phyloP scores from a whole-genome alignment of 1,140 invertebrate genomes.

The Nixonia krombeini region DNA sequence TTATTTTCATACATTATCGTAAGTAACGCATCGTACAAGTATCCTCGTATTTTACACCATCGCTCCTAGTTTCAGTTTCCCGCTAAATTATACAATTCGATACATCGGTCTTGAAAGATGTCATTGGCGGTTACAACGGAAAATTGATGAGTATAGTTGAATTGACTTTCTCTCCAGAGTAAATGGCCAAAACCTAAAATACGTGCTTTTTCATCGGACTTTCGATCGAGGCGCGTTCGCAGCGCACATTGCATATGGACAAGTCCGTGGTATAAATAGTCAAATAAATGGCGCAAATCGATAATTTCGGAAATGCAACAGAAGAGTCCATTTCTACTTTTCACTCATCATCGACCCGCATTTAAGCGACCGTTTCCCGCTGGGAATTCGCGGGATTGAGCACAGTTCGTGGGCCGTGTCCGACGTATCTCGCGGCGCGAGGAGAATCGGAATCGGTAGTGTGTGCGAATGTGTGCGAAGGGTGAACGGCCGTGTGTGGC shows the following conservation, averaged over 20 bases:
- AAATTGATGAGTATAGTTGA: no score
- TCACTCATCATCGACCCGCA: slow-evolving; percentile 42
- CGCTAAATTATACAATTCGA: no score
- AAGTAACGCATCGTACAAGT: slow-evolving; percentile 49
- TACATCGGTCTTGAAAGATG: no score
- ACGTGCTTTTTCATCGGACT: no score
- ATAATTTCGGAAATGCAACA: no score
- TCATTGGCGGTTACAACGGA: no score
- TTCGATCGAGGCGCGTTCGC: no score
- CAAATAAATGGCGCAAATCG: no score
- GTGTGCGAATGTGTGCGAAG: slow-evolving; percentile 43
- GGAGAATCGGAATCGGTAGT: slow-evolving; percentile 57
- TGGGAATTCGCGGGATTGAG: slow-evolving; percentile 59
- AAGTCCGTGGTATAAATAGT: no score
- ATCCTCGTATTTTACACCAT: slow-evolving; percentile 19
- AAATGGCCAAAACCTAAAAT: no score
- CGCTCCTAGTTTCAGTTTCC: not conserved
- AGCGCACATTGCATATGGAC: no score
- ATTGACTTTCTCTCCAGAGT: no score
- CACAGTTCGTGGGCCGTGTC: slow-evolving; percentile 55
- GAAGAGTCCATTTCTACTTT: slow-evolving; percentile 42
- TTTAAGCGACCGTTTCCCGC: slow-evolving; percentile 34
- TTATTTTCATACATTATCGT: slow-evolving; percentile 46
- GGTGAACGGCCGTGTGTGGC: slow-evolving; percentile 69
- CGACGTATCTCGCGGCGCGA: slow-evolving; percentile 29